Conservation (phyloP, 23 tunicate genomes). For the Diplosoma virens region DNA sequence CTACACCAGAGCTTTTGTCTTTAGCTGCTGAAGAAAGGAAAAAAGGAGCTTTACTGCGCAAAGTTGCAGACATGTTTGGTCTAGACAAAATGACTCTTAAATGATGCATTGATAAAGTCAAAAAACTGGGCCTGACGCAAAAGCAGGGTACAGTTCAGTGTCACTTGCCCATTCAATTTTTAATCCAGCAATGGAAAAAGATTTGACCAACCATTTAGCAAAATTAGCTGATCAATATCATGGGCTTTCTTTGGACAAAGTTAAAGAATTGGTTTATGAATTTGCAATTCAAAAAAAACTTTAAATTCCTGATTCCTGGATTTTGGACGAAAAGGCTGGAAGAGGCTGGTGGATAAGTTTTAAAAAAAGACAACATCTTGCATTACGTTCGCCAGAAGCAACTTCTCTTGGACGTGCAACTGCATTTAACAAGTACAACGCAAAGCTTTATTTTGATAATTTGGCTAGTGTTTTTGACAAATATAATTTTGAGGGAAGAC, state of each 20-base stretch:
- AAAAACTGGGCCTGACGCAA: neutral
- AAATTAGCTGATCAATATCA: conserved; percentile 7
- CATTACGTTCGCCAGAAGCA: conserved; percentile 1
- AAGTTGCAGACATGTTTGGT: too few relatives aligned
- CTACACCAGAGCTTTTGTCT: too few relatives aligned
- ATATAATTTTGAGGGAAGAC: conserved; percentile 16
- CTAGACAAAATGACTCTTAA: conserved; percentile 8
- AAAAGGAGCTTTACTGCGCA: too few relatives aligned
- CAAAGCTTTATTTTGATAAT: conserved; percentile 10
- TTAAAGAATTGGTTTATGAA: too few relatives aligned
- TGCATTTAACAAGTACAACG: conserved; percentile 4
- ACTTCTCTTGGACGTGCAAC: conserved; percentile 13
- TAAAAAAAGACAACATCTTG: too few relatives aligned
- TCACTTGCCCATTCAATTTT: conserved; percentile 6
- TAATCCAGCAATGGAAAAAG: conserved; percentile 2
- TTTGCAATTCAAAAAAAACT: too few relatives aligned
- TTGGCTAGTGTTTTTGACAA: conserved; percentile 4
- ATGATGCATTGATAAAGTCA: neutral
- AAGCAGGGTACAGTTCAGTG: neutral
- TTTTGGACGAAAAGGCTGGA: too few relatives aligned
- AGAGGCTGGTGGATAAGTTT: too few relatives aligned
- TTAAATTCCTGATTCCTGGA: too few relatives aligned
- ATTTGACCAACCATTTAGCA: neutral
- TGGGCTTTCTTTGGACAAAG: too few relatives aligned
- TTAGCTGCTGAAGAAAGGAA: too few relatives aligned